These are phyloP conservation scores for Cranoglanis bouderius DNA, from an alignment of 2,113 vertebrate genomes.

Conservation along the genomic window DNA sequence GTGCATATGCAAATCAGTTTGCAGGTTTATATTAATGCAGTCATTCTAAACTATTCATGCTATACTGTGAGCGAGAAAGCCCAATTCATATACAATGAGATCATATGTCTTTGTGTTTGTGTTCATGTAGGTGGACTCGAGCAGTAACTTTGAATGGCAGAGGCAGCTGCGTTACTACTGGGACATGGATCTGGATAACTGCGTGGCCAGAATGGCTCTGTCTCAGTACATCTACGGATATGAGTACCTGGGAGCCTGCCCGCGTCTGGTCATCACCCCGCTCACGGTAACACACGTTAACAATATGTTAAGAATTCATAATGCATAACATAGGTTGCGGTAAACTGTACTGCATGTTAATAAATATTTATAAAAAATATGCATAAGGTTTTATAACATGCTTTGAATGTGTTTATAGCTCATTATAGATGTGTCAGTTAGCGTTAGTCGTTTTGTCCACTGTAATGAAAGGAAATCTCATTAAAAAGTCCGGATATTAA, in stretches of 20 bases:
- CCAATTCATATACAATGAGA: background rate
- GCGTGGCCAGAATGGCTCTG: constrained; percentile 80
- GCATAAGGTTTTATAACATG: background rate
- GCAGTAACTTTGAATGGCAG: constrained; percentile 82
- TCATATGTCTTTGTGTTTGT: constrained; percentile 10
- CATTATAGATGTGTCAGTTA: background rate
- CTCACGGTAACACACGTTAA: constrained; percentile 66
- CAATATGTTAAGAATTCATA: background rate
- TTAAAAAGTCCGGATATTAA: background rate
- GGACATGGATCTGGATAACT: constrained; percentile 79
- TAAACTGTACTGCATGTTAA: background rate
- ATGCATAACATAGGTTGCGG: background rate
- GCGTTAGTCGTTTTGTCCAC: too few relatives aligned
- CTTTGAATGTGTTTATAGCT: background rate
- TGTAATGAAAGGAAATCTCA: too few relatives aligned
- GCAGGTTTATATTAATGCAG: too few relatives aligned
- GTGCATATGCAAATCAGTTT: too few relatives aligned
- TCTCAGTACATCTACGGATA: constrained; percentile 83
- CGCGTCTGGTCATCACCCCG: constrained; percentile 80
- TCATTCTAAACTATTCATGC: too few relatives aligned
- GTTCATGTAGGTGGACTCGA: constrained; percentile 68
- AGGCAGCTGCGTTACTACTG: constrained; percentile 81
- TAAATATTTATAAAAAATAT: background rate
- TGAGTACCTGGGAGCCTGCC: constrained; percentile 81
- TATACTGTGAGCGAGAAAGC: background rate